Evolutionary conservation across 2,888 invertebrate species (phyloP), one percentile per base, ranked within the genome.

Genomic region (Caenorhabditis becei): DNA sequence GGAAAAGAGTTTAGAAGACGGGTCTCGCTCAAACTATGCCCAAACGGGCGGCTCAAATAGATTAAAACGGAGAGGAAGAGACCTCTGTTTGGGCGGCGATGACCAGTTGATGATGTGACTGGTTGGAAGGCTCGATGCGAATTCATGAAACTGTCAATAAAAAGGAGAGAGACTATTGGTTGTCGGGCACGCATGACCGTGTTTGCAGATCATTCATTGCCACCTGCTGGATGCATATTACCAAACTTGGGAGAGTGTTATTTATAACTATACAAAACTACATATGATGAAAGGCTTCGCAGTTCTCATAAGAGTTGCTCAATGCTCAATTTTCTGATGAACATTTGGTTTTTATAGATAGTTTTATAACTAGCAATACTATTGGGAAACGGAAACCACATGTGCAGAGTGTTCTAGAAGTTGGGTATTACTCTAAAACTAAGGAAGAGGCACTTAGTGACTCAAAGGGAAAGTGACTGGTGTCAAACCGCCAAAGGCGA

Each of bases 81-180:
- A 47, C 18, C 1, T 35, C 35, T 35, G 35, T 35, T 35, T 35
- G 35, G 10, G 47, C 23, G 26, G 44, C n/a, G 35, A 8, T 65
- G 72, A 37, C 49, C 65, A 74, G 72, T 74, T 74, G 72, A 67
- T 62, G 75, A 75, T 61, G 67, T 63, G 67, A 67, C 67, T 61
- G 54, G 66, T 77, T 67, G 54, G 44, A 32, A 51, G 54, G 56
- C 28, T 35, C 24, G 53, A 35, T 24, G 51, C 20, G 49, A 32
- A 58, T 47, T 44, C 47, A 44, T 66, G 32, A n/a, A 47, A 61
- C 26, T 71, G 71, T 51, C 70, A 70, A 71, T 71, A 44, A 71
- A 71, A 59, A 51, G 47, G 67, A 11, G 44, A 35, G 61, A 8
- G 41, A 41, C n/a, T n/a, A 59, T 56, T 58, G 32, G 69, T 7